Base-by-base conservation (phyloP, 23 tunicate species). In the Styela plicata region DNA sequence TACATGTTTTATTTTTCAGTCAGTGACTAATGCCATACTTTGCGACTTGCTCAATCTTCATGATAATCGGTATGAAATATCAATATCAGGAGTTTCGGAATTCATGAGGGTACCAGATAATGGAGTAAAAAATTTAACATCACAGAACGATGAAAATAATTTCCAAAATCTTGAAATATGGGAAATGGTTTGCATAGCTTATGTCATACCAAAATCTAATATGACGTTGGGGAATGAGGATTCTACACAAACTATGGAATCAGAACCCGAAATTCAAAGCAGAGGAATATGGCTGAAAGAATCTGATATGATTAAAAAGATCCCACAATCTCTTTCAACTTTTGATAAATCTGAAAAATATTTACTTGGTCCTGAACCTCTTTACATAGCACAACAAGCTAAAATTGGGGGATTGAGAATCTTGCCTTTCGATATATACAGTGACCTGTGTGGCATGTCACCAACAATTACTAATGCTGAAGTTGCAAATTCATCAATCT, bases 291-390 rank as follows among this genome's bases (percentile, higher is more conserved):
- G 77, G 77, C 36, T 71, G 34, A 27, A 33, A 19, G 34, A 26
- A 21, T 22, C 77, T 3, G 77, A 71, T 22, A 21, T 71, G 7
- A 7, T 26, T 2, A 71, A 71, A 28, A 30, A 18, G 23, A 66
- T 66, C 31, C 29, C 77, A 30, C 35, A 33, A 71, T 3, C 34
- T 3, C 36, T 16, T 26, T 32, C 32, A 18, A 29, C 24, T 18
- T 23, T 29, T 31, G 29, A 71, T 30, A 5, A 7, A 18, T 22
- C 5, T 19, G 3, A 33, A 19, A 29, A 71, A 32, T 30, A 30
- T 53, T 44, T 76, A 28, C 31, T 36, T 21, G 81, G 81, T 36
- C 81, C 81, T 22, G 81, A 76, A 44, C 81, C 64, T 22, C 44
- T 76, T 20, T 76, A 76, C 44, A 25, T 76, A 10, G 7, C 31